phyloP scores from a whole-genome alignment of 1,140 invertebrate species.

The silkworm (Bombyx mori) region ASM3026992v2 NC_085107.1:7838001-7838500 shows the following conservation, averaged over 20 bases:
- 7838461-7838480: constrained; percentile 3
- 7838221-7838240: background rate
- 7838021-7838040: no score
- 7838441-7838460: constrained; percentile 13
- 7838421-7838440: constrained; percentile 37
- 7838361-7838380: constrained; percentile 51
- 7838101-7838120: no score
- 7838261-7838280: constrained; percentile 1
- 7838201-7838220: no score
- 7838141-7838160: no score
- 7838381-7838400: constrained; percentile 63
- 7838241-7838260: constrained; percentile 3
- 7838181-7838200: no score
- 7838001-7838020: no score
- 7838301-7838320: constrained; percentile 19
- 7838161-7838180: no score
- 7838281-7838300: constrained; percentile 11
- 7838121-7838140: no score
- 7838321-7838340: constrained; percentile 34
- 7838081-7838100: no score
- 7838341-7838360: constrained; percentile 59
- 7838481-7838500: no score
- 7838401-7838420: constrained; percentile 52
- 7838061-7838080: no score
- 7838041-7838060: no score